phyloP scores from a whole-genome alignment of 2,113 vertebrate genomes.

The Pelodiscus sinensis region DNA sequence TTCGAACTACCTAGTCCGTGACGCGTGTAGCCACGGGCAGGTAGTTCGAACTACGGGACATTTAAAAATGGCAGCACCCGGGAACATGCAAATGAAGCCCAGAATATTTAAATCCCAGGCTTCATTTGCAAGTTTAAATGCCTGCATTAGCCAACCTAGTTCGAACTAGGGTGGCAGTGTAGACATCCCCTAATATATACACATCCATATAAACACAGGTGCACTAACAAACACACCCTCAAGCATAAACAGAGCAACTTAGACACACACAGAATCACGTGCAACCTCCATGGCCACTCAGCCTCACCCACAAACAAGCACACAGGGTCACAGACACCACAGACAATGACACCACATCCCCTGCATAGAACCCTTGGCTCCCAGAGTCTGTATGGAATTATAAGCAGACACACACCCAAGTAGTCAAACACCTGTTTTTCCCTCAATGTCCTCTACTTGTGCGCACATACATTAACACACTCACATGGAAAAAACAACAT shows the following conservation, averaged over 20 bases:
- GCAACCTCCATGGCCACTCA: not conserved
- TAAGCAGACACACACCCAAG: not conserved
- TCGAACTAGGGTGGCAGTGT: no score
- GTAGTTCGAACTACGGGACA: no score
- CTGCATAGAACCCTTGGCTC: not conserved
- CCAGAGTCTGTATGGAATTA: not conserved
- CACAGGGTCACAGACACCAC: not conserved
- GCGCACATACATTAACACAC: not conserved
- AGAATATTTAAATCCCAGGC: no score
- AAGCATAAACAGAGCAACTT: not conserved
- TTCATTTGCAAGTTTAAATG: no score
- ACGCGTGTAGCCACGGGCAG: no score
- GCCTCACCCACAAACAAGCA: not conserved
- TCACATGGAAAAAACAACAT: not conserved
- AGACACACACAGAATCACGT: not conserved
- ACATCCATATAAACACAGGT: not conserved
- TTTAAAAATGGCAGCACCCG: no score
- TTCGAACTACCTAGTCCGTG: no score
- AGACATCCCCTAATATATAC: no score
- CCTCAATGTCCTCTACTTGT: not conserved
- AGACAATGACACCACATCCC: not conserved
- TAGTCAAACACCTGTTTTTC: not conserved
- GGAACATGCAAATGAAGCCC: no score
- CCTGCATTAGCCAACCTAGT: no score
- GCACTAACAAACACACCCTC: not conserved